Base-by-base conservation (phyloP, 2,888 invertebrate genomes). In the Diogma glabrata region DNA sequence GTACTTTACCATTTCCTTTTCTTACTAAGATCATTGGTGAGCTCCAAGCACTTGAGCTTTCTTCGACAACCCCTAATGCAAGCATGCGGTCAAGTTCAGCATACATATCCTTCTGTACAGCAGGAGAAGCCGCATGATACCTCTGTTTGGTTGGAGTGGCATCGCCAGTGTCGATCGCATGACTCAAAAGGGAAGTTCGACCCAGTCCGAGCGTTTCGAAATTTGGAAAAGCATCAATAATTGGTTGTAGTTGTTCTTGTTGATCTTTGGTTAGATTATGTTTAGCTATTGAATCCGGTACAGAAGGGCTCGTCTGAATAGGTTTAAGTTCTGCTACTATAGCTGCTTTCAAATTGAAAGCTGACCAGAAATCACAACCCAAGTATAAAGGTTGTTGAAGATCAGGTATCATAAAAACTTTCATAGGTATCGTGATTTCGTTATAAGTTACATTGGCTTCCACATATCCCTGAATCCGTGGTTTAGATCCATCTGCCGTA, bases 21-120 rank as follows among this genome's bases (percentile, higher is more conserved):
- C 36, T 14, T 5, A 38, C 38, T 19, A 38, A 9, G 1, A 19
- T 16, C 38, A 38, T 38, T 9, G 38, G 38, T 9, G 38, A 38
- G 19, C 38, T 38, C 38, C 38, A 38, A 14, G 38, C 17, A 38
- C 38, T 38, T 16, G 38, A 38, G n/a, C 38, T 38, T 19, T 38
- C 17, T 16, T 38, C 38, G 9, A 38, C 19, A 7, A 38, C 38
- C 10, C 38, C 38, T 1, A 38, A 19, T 17, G 38, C 17, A 14
- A 38, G 38, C 38, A 38, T 38, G 3, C 38, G 38, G 19, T 38
- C 38, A 38, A 38, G 16, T 10, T 38, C 38, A 14, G 38, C 14
- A 16, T 38, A 38, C 16, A 38, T 38, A 9, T 38, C 38, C 19
- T 38, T 38, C 16, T 38, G 38, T 2, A 38, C 17, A 3, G 38